Conservation (phyloP, 64 coral and sea anemone genomes). For the Dendrophyllia cribrosa region DNA sequence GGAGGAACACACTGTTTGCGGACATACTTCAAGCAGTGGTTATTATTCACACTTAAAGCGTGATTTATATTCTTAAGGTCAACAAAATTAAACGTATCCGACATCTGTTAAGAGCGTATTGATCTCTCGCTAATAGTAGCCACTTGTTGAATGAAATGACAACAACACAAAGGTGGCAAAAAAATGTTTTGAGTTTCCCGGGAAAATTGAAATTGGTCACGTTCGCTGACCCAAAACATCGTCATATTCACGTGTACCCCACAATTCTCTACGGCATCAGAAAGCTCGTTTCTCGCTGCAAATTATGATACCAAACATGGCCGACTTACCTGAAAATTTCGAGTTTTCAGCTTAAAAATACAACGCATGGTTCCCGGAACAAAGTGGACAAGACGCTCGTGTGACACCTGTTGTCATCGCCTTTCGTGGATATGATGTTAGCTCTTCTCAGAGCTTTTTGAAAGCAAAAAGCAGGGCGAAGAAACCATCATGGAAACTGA, state of each 20-base stretch:
- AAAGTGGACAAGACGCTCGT: no score
- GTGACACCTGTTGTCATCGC: no score
- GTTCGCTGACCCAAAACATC: slow-evolving; percentile 39
- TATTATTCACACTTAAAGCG: neutral
- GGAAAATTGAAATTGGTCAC: neutral
- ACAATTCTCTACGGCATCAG: slow-evolving; percentile 39
- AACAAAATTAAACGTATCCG: no score
- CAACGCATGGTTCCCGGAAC: neutral
- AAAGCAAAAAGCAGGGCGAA: no score
- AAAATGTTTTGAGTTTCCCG: neutral
- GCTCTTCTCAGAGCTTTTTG: no score
- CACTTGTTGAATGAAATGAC: neutral
- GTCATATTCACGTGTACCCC: neutral
- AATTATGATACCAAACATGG: neutral
- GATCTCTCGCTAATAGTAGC: neutral
- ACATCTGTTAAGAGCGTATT: neutral
- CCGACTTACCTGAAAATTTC: neutral
- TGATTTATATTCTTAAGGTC: no score
- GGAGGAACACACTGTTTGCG: slow-evolving; percentile 29
- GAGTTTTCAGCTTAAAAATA: slow-evolving; percentile 2
- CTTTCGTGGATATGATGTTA: no score
- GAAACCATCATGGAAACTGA: no score
- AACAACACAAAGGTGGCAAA: neutral
- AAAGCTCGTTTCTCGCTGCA: slow-evolving; percentile 39
- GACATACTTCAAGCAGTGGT: slow-evolving; percentile 46